Conservation (phyloP, 2,113 vertebrate species). For the Thalassoma bifasciatum region DNA sequence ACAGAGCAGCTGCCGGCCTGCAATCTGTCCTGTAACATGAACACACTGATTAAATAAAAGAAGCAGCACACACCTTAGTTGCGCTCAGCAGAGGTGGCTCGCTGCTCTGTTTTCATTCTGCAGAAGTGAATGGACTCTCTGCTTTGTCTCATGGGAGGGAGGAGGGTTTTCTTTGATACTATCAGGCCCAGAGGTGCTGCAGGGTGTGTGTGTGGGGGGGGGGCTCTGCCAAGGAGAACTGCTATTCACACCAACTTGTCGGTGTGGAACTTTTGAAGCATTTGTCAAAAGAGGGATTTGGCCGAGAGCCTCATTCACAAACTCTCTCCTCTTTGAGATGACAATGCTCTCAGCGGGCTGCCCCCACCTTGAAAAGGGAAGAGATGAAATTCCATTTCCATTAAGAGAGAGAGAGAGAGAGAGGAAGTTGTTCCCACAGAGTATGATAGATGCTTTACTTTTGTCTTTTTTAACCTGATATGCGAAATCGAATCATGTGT, state of each 20-base stretch:
- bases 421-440: constrained; percentile 20
- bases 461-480: constrained; percentile 10
- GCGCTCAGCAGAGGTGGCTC: constrained; percentile 36
- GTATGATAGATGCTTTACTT: constrained; percentile 14
- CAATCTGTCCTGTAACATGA: constrained; percentile 55
- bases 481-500: constrained; percentile 1
- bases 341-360: constrained; percentile 63
- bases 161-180: constrained; percentile 73
- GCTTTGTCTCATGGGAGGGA: constrained; percentile 69
- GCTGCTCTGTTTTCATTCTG: constrained; percentile 64
- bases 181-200: constrained; percentile 58
- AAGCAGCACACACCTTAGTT: constrained; percentile 55
- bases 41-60: constrained; percentile 60
- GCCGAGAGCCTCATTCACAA: constrained; percentile 74
- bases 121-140: constrained; percentile 67
- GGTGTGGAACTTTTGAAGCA: constrained; percentile 76
- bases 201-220: constrained; percentile 21
- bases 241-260: constrained; percentile 77
- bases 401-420: constrained; percentile 15
- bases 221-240: constrained; percentile 56
- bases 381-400: constrained; percentile 41
- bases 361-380: constrained; percentile 25
- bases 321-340: constrained; percentile 56
- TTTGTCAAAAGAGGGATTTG: constrained; percentile 77
- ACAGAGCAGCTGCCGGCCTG: constrained; percentile 65